Percentiles rank a stretch among this genome's conserved stretches.
These are phyloP conservation scores for Stylophora pistillata DNA, from an alignment of 64 coral and sea anemone species.

Conservation along the genomic window DNA sequence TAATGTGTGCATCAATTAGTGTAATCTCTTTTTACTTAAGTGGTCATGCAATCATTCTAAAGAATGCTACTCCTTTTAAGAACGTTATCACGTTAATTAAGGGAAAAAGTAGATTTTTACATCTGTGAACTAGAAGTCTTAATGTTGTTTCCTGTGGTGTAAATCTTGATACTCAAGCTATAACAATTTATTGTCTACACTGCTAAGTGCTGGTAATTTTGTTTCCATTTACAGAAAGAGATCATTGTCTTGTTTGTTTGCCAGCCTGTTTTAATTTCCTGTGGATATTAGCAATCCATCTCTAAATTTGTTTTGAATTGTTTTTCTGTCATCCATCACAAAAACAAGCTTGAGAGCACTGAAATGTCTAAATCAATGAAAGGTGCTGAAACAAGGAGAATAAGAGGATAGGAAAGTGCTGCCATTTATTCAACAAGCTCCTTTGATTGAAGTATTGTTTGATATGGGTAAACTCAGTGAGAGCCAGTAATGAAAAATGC, in stretches of 20 bases:
- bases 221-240: neutral
- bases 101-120: neutral
- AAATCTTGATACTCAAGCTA: neutral
- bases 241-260: neutral
- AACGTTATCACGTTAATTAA: neutral
- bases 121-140: neutral
- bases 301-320: constrained; percentile 9
- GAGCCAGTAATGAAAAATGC: neutral
- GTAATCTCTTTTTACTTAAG: neutral
- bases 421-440: neutral
- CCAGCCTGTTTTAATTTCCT: constrained; percentile 35
- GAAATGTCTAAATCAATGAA: constrained; percentile 4
- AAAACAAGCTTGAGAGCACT: neutral
- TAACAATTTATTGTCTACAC: neutral
- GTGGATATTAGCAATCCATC: neutral
- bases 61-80: neutral
- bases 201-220: neutral
- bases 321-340: neutral
- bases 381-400: neutral
- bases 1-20: neutral
- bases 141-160: neutral
- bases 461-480: neutral
- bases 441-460: neutral
- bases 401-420: neutral
- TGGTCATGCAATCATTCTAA: neutral